A percentile compares a stretch with the other conserved stretches of the same genome.
These are phyloP conservation scores for Probosciger aterrimus DNA, from an alignment of 2,113 vertebrate species.

Conservation along the genomic window DNA sequence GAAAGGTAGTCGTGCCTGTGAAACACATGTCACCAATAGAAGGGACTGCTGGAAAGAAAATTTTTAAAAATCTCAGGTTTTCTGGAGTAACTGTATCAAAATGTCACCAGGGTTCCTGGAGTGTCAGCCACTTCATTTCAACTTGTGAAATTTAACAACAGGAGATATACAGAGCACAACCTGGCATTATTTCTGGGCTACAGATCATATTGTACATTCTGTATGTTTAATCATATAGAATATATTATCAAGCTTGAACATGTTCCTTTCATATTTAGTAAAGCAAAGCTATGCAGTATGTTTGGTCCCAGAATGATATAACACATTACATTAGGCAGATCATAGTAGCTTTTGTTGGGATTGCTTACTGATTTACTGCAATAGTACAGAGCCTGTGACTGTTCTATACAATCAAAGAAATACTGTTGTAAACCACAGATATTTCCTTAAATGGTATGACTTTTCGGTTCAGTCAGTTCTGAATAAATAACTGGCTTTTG, in stretches of 20 bases:
- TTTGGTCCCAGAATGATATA: neutral
- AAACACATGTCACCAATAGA: neutral
- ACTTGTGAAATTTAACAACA: neutral
- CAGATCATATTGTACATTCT: neutral
- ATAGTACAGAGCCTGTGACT: neutral
- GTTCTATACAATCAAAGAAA: neutral
- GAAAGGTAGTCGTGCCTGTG: neutral
- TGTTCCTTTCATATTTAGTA: neutral
- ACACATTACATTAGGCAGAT: neutral
- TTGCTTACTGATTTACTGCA: neutral
- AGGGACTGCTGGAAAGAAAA: neutral
- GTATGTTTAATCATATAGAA: neutral
- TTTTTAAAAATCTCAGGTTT: neutral
- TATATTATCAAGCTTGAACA: neutral
- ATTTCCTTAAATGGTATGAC: neutral
- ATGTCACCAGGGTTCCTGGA: neutral
- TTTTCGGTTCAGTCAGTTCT: neutral
- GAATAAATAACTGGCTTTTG: rapidly evolving
- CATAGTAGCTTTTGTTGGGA: neutral
- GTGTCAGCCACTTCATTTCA: neutral
- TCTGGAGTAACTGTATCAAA: neutral
- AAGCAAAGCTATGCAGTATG: neutral
- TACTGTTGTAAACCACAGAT: neutral
- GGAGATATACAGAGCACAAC: neutral
- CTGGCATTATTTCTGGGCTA: neutral